Evolutionary conservation across 2,113 vertebrate species (phyloP), one percentile per base, ranked within the genome.

Genomic region (Bostrychus sinensis): DNA sequence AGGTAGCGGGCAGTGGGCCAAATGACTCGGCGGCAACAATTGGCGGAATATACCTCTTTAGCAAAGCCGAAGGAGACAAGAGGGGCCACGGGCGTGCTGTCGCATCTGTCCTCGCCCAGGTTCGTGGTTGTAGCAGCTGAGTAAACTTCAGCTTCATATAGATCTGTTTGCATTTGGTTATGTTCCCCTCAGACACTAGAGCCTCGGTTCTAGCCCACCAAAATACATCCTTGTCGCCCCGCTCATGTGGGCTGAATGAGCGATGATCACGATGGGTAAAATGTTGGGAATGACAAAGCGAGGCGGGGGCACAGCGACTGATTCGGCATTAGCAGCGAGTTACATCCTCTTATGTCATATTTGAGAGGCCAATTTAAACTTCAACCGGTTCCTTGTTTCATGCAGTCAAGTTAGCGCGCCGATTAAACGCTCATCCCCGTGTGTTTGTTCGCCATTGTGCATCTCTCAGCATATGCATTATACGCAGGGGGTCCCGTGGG

Each of bases 391-490:
- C 39, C 45, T 6, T 54, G 58, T 41, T 39, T 7, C 42, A 56
- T 55, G 8, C 59, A 62, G 41, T 45, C 48, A 72, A 65, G 76
- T 72, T 75, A 54, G 46, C 59, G 57, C 14, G 60, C 53, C 39
- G 77, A 71, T 75, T 60, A 79, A 77, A 78, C 70, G 41, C 51
- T 53, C 77, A 14, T 63, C 57, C 54, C 26, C 14, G 65, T 26
- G 79, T 83, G 86, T 91, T 89, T 90, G 89, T 86, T 83, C 80
- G 81, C 86, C 72, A 85, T 91, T 90, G 90, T 91, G 90, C 88
- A 80, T 70, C 86, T 57, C 88, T 92, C 91, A 92, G 91, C 90
- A 91, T 72, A 86, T 92, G 87, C 88, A 82, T 92, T 92, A 87
- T 91, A 75, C 61, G 80, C 73, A 17, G 70, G 83, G 76, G 87